Evolutionary conservation across 2,797 vertebrate genomes (phyloP), one percentile per base, ranked within the genome.

Genomic region (Neostethus bicornis): DNA sequence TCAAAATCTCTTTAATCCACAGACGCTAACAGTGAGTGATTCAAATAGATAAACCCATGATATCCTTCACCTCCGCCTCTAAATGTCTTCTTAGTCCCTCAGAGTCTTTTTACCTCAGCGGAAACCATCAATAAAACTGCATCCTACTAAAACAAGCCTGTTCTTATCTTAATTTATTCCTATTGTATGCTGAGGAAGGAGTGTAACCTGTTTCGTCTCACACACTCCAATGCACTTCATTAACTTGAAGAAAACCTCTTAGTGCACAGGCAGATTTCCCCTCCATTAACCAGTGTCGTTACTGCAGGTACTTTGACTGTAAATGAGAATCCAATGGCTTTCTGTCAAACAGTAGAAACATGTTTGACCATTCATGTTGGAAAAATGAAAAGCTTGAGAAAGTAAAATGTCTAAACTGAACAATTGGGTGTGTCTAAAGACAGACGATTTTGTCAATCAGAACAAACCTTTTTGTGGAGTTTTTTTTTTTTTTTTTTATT

Each of bases 231-330:
- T 44, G 70, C 42, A 35, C 49, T 41, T 79, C 73, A 79, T 83
- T 83, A 86, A 79, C 66, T 73, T 48, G 51, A 1, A 63, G 73
- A 75, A 61, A 66, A 41, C 61, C 63, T 74, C 50, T 72, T 51
- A 73, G 61, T 58, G 47, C 67, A 73, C 65, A 74, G 57, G 65
- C 62, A 75, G 65, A 54, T 43, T 76, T 83, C 51, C 61, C 42
- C 71, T 76, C 73, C 84, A 83, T 84, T 83, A 81, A 51, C 44
- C 52, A 12, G 46, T 19, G 28, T 72, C 63, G 75, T 82, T 77
- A 80, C 23, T 61, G 47, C 69, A 68, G 71, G 35, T 75, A 44
- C 59, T 70, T 43, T 44, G 41, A 37, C 21, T 34, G 21, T 63
- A 51, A 66, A 75, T 64, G 39, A 26, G 31, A 19, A 46, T 17